Evolutionary conservation across 1,140 invertebrate species (phyloP), one percentile per base, ranked within the genome.

Genomic region (Vollenhovia emeryi): DNA sequence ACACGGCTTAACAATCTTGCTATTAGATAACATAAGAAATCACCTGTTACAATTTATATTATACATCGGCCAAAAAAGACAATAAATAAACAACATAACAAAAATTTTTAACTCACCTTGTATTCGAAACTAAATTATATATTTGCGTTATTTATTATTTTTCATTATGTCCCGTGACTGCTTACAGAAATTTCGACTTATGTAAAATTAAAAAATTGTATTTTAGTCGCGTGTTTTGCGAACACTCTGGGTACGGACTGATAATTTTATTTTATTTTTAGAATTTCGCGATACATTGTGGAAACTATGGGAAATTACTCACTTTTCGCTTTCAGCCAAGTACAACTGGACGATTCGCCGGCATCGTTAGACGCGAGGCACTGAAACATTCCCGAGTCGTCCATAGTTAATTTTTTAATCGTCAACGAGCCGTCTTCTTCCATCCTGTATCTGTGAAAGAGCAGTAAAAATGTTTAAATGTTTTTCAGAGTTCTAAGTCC

Each of bases 301-400:
- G 24, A 50, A 45, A 79, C 9, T 52, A 18, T 18, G 0, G 9
- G 6, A 43, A 48, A 24, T 5, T 73, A 97, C 98, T 98, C 96
- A 99, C 98, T 99, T 97, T 99, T 99, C 45, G 99, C 98, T 96
- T 97, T 97, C 9, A 99, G 95, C 98, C 98, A 99, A 5, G 98
- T 98, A 86, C 97, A 97, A 73, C 97, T 97, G 9, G 98, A 98
- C 27, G 97, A 97, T 94, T 99, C 97, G 13, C 99, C 99, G 2
- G 97, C 99, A 89, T 97, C 96, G 92, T 99, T 99, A 45, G 95
- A 95, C 0, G 98, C 98, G 87, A 99, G 97, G 93, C 99, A 99
- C 92, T 99, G 99, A 93, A 98, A 99, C 96, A 99, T 98, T 52
- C 98, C 99, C 83, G 98, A 97, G 95, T 99, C 98, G 85, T 97